Percentiles rank a stretch among this genome's conserved stretches.
Conservation (phyloP, 2,888 invertebrate species). For the Nowickia ferox region DNA sequence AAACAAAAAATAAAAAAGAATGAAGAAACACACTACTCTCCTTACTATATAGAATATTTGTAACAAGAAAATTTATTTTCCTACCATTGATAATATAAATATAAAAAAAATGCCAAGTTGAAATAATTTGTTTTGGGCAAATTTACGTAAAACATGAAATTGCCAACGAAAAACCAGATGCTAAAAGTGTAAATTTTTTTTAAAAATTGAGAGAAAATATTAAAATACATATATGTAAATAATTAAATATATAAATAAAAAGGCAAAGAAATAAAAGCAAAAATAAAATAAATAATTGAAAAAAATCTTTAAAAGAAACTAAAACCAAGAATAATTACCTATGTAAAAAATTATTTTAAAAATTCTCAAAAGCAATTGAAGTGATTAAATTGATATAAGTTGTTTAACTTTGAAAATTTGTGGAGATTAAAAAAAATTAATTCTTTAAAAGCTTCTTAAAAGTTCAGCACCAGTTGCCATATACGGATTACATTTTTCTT, state of each 20-base stretch:
- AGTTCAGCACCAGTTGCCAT: neutral
- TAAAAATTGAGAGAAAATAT: neutral
- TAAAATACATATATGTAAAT: neutral
- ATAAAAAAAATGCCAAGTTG: neutral
- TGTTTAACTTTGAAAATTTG: no score
- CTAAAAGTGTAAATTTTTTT: neutral
- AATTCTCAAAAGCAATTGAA: no score
- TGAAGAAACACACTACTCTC: slow-evolving; percentile 23
- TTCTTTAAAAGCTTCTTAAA: slow-evolving; percentile 28
- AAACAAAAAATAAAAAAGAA: no score
- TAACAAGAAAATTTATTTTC: slow-evolving; percentile 4
- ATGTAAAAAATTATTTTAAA: no score
- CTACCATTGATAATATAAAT: neutral
- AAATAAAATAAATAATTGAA: no score
- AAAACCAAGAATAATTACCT: no score
- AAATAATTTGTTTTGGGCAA: neutral
- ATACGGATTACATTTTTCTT: slow-evolving; percentile 35
- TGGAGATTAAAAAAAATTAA: slow-evolving; percentile 1
- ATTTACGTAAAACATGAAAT: slow-evolving; percentile 7
- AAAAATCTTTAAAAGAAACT: no score
- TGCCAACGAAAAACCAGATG: neutral
- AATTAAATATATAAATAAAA: neutral
- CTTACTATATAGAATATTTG: neutral
- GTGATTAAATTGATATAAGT: no score
- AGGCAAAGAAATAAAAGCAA: neutral